Conservation (phyloP, 2,888 invertebrate species). For the Serripes groenlandicus region DNA sequence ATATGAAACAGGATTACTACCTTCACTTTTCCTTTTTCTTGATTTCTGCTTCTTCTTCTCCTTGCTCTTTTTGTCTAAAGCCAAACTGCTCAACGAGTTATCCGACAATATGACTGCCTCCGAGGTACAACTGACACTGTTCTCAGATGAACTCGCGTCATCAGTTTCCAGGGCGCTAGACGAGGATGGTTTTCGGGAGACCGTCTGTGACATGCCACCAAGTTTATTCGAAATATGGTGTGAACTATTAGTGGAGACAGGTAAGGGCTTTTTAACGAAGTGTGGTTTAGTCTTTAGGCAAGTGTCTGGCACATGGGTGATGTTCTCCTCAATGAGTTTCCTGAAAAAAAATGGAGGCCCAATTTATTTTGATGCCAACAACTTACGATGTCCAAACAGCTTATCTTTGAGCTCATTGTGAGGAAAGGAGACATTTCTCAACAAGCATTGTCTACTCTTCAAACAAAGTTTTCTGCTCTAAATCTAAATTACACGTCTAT, state of each 20-base stretch:
- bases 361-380: too few relatives aligned
- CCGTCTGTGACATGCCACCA: background rate
- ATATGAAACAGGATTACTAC: too few relatives aligned
- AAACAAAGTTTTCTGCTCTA: too few relatives aligned
- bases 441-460: too few relatives aligned
- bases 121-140: background rate
- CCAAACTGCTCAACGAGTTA: background rate
- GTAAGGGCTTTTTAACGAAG: slow-evolving; percentile 63
- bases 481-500: too few relatives aligned
- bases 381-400: too few relatives aligned
- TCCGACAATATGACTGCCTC: background rate
- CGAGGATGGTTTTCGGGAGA: background rate
- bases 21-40: background rate
- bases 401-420: too few relatives aligned
- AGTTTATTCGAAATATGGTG: background rate
- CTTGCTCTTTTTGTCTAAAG: background rate
- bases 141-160: slow-evolving; percentile 7
- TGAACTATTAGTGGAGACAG: background rate
- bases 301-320: slow-evolving; percentile 68
- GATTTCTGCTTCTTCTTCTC: background rate
- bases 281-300: slow-evolving; percentile 70
- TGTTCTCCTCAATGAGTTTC: slow-evolving; percentile 64
- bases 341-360: too few relatives aligned
- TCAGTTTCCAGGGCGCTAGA: background rate
- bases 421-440: too few relatives aligned